phyloP scores from a whole-genome alignment of 2,888 invertebrate species.

The Ophion ventricosus region DNA sequence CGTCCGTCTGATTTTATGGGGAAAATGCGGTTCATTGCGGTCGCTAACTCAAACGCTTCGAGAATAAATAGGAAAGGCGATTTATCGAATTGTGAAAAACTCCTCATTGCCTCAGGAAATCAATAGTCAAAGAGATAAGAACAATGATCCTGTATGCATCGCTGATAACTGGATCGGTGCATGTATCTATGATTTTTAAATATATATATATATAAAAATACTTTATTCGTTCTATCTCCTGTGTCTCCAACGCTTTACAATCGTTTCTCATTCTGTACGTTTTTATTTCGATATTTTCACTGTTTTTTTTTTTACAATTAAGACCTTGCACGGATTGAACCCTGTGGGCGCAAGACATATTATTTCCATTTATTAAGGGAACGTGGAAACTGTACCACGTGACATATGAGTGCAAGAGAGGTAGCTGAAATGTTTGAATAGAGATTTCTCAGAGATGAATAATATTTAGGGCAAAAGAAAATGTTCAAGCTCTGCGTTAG shows the following conservation, averaged over 20 bases:
- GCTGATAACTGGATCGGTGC: background rate
- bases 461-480: no score
- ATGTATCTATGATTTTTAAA: conserved; percentile 51
- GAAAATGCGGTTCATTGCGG: no score
- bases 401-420: no score
- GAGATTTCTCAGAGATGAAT: no score
- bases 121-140: background rate
- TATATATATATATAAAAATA: conserved; percentile 27
- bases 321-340: background rate
- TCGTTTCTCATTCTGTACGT: background rate
- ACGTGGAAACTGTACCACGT: no score
- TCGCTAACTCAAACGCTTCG: background rate
- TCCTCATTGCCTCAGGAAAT: conserved; percentile 5
- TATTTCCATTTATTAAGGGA: no score
- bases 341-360: background rate
- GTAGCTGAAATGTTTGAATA: no score
- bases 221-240: conserved; percentile 34
- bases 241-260: background rate
- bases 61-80: background rate
- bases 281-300: background rate
- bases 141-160: background rate
- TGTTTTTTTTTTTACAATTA: background rate
- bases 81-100: background rate
- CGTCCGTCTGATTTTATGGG: background rate
- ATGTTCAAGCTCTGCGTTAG: no score